Conservation (phyloP, 37 sponge, comb jelly and placozoan species). For the Chondrilla cf. caribensis region DNA sequence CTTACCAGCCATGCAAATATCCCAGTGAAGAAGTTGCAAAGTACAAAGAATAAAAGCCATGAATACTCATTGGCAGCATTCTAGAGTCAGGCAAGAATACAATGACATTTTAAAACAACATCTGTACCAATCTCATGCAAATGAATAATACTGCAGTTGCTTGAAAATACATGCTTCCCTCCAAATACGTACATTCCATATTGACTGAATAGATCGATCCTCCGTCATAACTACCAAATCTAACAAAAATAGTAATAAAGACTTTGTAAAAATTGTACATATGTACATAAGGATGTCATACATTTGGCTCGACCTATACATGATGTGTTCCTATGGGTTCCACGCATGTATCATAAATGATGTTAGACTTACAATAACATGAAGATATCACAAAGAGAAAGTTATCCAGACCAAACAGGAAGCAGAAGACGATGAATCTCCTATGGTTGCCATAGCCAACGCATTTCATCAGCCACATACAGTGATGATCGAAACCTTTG, state of each 20-base stretch:
- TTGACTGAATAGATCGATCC: too few relatives aligned
- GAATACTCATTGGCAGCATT: conserved; percentile 19
- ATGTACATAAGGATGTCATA: neutral
- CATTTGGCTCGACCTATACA: neutral
- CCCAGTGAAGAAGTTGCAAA: conserved; percentile 51
- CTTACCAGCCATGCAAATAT: conserved; percentile 49
- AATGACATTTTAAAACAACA: neutral
- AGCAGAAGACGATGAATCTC: conserved; percentile 58
- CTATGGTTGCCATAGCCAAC: conserved; percentile 75
- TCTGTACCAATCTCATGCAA: too few relatives aligned
- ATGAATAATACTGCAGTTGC: too few relatives aligned
- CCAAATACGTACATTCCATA: too few relatives aligned
- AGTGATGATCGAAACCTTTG: conserved; percentile 86
- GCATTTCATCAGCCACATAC: conserved; percentile 77
- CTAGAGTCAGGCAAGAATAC: neutral
- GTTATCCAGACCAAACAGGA: conserved; percentile 46
- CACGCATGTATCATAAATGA: too few relatives aligned
- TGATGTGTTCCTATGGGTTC: neutral
- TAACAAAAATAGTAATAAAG: neutral
- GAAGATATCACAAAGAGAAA: conserved; percentile 56
- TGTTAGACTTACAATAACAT: conserved; percentile 46
- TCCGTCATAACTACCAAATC: neutral
- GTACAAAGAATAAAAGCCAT: conserved; percentile 50
- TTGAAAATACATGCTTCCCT: too few relatives aligned
- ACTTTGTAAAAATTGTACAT: too few relatives aligned